Evolutionary conservation across 2,113 vertebrate genomes (phyloP).

Genomic region (Sarotherodon lohbergeri): DNA sequence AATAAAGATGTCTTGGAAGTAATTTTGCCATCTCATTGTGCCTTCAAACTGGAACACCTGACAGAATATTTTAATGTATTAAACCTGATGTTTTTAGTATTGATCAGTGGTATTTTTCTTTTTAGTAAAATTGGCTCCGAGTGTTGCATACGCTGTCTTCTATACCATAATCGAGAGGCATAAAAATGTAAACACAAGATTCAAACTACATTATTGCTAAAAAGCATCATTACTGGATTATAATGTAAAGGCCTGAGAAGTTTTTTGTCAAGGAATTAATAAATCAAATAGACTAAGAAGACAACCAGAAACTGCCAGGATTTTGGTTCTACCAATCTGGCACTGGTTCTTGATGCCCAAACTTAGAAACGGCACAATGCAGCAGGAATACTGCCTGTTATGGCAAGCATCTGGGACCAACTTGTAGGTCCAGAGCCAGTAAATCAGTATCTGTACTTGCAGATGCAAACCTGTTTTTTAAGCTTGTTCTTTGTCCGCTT

Average conservation of each 20-base stretch:
- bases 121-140: background rate
- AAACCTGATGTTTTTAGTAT: background rate
- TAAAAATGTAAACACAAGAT: background rate
- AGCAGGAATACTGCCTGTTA: background rate
- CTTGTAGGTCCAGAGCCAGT: background rate
- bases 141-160: background rate
- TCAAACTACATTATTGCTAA: conserved; percentile 18
- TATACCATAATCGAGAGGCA: background rate
- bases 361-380: conserved; percentile 4
- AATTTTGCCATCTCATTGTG: background rate
- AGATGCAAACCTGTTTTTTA: conserved; percentile 59
- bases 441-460: background rate
- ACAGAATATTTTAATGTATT: background rate
- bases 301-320: background rate
- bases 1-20: background rate
- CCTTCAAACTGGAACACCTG: background rate
- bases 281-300: background rate
- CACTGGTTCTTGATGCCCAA: background rate
- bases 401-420: background rate
- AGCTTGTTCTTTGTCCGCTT: conserved; percentile 90
- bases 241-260: background rate
- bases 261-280: background rate
- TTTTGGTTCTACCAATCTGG: background rate
- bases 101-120: background rate
- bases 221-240: background rate